Conservation (phyloP, 2,113 vertebrate genomes). For the Tretioscincus oriximinensis region DNA sequence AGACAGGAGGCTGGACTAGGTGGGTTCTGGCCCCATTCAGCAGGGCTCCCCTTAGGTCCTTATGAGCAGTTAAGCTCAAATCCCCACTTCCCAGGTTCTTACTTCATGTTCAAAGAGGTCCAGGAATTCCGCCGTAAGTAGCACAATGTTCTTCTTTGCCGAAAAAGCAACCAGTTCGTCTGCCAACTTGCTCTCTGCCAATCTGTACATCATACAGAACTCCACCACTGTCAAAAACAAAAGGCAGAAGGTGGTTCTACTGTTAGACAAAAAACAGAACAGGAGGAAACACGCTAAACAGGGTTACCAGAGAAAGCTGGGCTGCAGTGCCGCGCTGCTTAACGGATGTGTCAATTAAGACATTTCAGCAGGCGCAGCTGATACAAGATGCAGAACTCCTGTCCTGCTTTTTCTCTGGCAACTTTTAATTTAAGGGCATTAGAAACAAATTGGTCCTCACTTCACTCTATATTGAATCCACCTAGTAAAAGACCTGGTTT, state of each 20-base stretch:
- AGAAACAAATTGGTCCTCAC: background rate
- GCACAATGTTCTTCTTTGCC: conserved; percentile 49
- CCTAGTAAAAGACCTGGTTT: no score
- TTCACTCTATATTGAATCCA: no score
- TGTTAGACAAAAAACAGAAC: background rate
- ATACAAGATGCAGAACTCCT: background rate
- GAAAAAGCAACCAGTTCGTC: conserved; percentile 86
- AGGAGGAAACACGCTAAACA: no score
- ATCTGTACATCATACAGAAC: conserved; percentile 76
- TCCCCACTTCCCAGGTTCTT: background rate
- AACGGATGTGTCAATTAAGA: no score
- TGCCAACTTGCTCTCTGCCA: conserved; percentile 70
- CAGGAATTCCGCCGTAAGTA: conserved; percentile 70
- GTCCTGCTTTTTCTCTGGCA: background rate
- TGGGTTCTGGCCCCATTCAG: no score
- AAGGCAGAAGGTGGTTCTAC: background rate
- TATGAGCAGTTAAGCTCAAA: accelerated
- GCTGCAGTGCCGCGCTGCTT: no score
- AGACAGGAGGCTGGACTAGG: no score
- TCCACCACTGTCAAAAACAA: conserved; percentile 78
- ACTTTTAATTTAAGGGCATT: background rate
- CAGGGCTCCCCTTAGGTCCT: background rate
- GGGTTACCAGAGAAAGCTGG: no score
- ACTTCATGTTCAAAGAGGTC: conserved; percentile 87
- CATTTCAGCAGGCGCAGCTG: background rate